Base-by-base conservation (phyloP, 1,140 invertebrate genomes). In the Antheraea pernyi region DNA sequence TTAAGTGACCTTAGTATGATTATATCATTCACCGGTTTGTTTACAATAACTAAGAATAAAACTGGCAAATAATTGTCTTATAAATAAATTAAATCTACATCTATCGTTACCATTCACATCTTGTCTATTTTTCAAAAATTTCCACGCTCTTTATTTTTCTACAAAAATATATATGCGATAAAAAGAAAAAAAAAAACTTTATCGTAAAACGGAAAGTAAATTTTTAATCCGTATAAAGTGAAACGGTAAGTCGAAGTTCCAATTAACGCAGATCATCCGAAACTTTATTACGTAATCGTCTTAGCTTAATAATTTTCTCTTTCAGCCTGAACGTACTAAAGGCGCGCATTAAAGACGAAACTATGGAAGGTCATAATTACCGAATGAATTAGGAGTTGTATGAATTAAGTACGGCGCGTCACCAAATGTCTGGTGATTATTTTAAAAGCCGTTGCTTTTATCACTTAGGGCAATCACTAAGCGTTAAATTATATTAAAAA, bases 361-460 rank as follows among this genome's bases (percentile, higher is more conserved):
- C 70, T 72, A 65, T 72, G 66, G 48, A 59, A 72, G 70, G 65
- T 72, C 53, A 59, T 69, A 67, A 71, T 70, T 67, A 65, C 67
- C 0, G 46, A 11, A 53, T 11, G 46, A 53, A 53, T 70, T 72
- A 72, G 67, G 70, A 70, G 53, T 71, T 53, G 67, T 59, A 68
- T 36, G 58, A 75, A 75, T 71, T 75, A 71, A 75, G 60, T 67
- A 58, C 64, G 65, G 67, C 73, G 67, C 64, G 64, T 71, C 67
- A 16, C 18, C 59, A 67, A 71, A 72, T 75, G 67, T 69, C 36
- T 46, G 19, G 19, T 66, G 64, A 68, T 71, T 71, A 71, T 19
- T 74, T 71, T 66, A 71, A 30, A 30, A 30, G 22, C 22, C 22
- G 22, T 30, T 30, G 22, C 22, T 30, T 30, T 30, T 30, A 4